Conservation (phyloP, 2,888 invertebrate species). For the Euclidia mi region DNA sequence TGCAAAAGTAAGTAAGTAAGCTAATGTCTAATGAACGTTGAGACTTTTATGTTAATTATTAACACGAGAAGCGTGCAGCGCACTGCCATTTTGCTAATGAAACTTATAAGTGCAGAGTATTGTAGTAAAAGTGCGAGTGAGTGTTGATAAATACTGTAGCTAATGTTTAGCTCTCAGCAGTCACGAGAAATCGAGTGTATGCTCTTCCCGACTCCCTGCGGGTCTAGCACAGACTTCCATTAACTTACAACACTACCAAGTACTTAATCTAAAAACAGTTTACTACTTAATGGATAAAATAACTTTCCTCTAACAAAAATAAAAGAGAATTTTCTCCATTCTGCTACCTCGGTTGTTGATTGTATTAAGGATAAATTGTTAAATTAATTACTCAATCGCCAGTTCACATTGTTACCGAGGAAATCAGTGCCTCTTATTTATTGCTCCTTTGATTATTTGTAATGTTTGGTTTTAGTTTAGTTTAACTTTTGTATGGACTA, state of each 20-base stretch:
- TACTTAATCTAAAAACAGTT: conserved; percentile 57
- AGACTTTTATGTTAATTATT: background rate
- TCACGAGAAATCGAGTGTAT: conserved; percentile 35
- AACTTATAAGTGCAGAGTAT: conserved; percentile 25
- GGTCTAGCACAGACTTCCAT: conserved; percentile 70
- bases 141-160: conserved; percentile 43
- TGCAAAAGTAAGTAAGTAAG: too few species aligned
- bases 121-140: conserved; percentile 30
- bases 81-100: conserved; percentile 20
- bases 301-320: conserved; percentile 44
- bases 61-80: background rate
- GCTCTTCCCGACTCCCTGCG: conserved; percentile 31
- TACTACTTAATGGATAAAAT: conserved; percentile 55
- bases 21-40: background rate
- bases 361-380: conserved; percentile 7
- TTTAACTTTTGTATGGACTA: too few species aligned
- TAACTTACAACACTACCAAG: conserved; percentile 63
- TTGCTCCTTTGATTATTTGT: background rate
- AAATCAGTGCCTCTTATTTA: background rate
- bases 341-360: conserved; percentile 16
- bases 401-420: background rate
- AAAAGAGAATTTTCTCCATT: conserved; percentile 23
- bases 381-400: conserved; percentile 7
- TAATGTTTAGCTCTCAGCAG: conserved; percentile 49
- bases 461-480: too few species aligned